Percentiles rank a stretch among this genome's conserved stretches.
These are phyloP conservation scores for Anabacerthia variegaticeps DNA, from an alignment of 2,797 vertebrate genomes.

Conservation along the genomic window DNA sequence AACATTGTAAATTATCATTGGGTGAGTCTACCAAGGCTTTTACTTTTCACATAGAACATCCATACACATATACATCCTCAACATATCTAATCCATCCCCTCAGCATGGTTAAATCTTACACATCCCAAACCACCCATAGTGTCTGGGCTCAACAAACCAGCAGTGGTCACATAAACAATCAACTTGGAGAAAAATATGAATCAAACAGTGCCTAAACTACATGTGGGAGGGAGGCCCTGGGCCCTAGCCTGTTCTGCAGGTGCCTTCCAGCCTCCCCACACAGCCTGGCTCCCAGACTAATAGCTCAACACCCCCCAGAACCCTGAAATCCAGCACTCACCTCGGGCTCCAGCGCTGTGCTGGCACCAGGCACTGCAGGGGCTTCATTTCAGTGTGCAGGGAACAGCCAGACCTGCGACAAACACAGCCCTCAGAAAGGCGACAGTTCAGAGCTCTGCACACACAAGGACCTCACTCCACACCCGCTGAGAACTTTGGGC, in stretches of 20 bases:
- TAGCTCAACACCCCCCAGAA: accelerated
- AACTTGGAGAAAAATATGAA: accelerated
- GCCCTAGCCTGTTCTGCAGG: accelerated
- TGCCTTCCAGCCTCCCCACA: accelerated
- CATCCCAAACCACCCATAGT: accelerated
- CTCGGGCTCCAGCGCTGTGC: accelerated
- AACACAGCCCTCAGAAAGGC: accelerated
- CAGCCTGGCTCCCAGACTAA: background rate
- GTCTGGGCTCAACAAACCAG: background rate
- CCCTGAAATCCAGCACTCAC: background rate
- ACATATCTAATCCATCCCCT: background rate
- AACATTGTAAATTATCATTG: accelerated
- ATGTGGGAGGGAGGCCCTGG: accelerated
- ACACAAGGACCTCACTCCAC: accelerated
- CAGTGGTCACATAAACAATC: accelerated
- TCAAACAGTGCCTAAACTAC: accelerated
- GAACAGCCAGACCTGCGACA: background rate
- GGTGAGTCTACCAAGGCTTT: background rate
- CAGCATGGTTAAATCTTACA: accelerated
- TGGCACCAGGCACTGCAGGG: accelerated
- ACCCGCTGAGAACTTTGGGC: accelerated
- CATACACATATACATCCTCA: background rate
- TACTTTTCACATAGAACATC: background rate
- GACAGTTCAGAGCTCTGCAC: accelerated
- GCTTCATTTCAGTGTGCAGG: background rate